Evolutionary conservation across 2,888 invertebrate genomes (phyloP), one percentile per base, ranked within the genome.

Genomic region (Crocallis elinguaria): DNA sequence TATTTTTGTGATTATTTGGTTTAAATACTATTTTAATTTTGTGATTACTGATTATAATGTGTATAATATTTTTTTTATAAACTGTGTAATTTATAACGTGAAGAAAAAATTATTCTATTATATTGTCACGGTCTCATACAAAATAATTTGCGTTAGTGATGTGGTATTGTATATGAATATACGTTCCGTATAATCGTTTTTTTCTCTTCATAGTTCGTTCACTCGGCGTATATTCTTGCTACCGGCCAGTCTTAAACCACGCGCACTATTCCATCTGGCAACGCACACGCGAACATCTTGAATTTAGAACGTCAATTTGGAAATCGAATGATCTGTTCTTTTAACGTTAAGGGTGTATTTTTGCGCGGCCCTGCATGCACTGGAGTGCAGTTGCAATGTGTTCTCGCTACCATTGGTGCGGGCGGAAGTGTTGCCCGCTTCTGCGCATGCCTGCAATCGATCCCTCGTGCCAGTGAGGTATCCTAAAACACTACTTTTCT

Each of bases 401-500:
- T 73, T 77, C 77, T 74, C 76, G 81, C 75, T 73, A 66, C 66
- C 72, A 77, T 57, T 49, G 52, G 43, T 36, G 65, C 43, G 75
- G 71, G 74, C 67, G 84, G 86, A 80, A 79, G 76, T 75, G 70
- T 49, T 55, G 64, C 50, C 19, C 8, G 37, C 29, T 23, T 67
- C 30, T 77, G 91, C 92, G 92, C 91, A 88, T 84, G 91, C 84
- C 64, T 72, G 79, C 50, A 69, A 92, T 92, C 92, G 92, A 92
- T 91, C 90, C 81, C 79, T 78, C 79, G 67, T 80, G 79, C 75
- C 70, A 70, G 68, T 73, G 80, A 82, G 83, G 84, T 86, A 79
- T 83, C 79, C 82, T 80, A 69, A 76, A 80, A 77, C 79, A 78
- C 75, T 77, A 75, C 76, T 77, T 77, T 76, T 75, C 75, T 74